These are phyloP conservation scores for Thamnophis elegans DNA, from an alignment of 2,797 vertebrate genomes.

Conservation along the genomic window DNA sequence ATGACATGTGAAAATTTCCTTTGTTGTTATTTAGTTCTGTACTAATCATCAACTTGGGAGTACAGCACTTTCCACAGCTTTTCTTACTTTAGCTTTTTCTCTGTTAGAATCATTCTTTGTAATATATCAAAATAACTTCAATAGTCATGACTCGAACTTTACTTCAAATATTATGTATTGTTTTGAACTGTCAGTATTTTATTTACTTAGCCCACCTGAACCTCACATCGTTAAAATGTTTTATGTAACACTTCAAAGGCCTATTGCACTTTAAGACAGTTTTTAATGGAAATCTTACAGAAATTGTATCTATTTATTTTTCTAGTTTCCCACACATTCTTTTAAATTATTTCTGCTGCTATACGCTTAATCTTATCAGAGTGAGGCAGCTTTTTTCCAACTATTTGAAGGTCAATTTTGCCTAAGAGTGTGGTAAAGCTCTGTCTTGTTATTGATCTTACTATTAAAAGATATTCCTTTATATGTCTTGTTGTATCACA, in stretches of 20 bases:
- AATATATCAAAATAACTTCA: neutral
- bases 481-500: neutral
- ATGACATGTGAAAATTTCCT: neutral
- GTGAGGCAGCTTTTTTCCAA: neutral
- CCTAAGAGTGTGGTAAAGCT: neutral
- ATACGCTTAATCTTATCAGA: neutral
- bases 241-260: slow-evolving; percentile 11
- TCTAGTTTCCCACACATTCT: neutral
- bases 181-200: slow-evolving; percentile 36
- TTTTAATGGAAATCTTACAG: neutral
- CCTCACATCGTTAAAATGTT: slow-evolving; percentile 5
- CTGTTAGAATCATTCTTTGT: slow-evolving; percentile 10
- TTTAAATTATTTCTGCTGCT: slow-evolving; percentile 16
- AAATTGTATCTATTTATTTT: neutral
- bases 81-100: slow-evolving; percentile 6
- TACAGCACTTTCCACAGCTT: neutral
- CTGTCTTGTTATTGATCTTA: neutral
- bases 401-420: neutral
- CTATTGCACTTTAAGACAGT: slow-evolving; percentile 9
- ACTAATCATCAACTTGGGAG: neutral
- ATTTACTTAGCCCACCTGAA: slow-evolving; percentile 11
- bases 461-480: neutral
- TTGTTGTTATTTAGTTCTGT: neutral
- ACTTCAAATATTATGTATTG: neutral
- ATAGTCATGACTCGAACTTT: neutral